Conservation (phyloP, 2,888 invertebrate genomes). For the Cylindroiulus punctatus region DNA sequence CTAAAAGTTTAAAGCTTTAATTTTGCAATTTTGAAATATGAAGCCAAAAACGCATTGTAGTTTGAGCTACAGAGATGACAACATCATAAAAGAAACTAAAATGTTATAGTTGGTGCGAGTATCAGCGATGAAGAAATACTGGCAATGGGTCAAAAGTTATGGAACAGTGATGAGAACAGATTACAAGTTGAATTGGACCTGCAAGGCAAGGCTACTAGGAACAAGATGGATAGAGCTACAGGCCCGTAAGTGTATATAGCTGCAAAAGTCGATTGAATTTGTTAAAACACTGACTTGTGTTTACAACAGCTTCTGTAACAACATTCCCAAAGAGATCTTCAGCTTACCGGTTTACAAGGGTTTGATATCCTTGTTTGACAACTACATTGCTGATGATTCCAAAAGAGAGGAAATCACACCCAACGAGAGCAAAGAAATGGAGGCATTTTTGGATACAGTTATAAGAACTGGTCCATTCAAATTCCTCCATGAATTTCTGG, state of each 20-base stretch:
- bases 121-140: constrained; percentile 53
- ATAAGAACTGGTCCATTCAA: constrained; percentile 81
- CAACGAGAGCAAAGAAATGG: constrained; percentile 78
- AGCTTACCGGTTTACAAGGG: constrained; percentile 74
- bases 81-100: too few species aligned
- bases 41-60: too few species aligned
- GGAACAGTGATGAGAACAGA: constrained; percentile 53
- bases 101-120: background rate
- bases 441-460: constrained; percentile 80
- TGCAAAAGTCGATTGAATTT: background rate
- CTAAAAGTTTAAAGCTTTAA: too few species aligned
- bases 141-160: constrained; percentile 43
- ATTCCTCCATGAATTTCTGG: constrained; percentile 75
- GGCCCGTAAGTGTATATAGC: constrained; percentile 73
- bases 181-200: constrained; percentile 61
- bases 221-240: constrained; percentile 77
- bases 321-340: constrained; percentile 69
- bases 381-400: constrained; percentile 80
- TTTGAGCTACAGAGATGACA: too few species aligned
- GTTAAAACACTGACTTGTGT: constrained; percentile 58
- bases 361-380: constrained; percentile 80
- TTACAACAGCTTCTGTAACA: constrained; percentile 73
- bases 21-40: too few species aligned
- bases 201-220: constrained; percentile 78
- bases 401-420: constrained; percentile 81